A percentile compares a stretch with the other conserved stretches of the same genome.
Conservation (phyloP, 2,888 invertebrate species). For the Hoplodrina blanda region DNA sequence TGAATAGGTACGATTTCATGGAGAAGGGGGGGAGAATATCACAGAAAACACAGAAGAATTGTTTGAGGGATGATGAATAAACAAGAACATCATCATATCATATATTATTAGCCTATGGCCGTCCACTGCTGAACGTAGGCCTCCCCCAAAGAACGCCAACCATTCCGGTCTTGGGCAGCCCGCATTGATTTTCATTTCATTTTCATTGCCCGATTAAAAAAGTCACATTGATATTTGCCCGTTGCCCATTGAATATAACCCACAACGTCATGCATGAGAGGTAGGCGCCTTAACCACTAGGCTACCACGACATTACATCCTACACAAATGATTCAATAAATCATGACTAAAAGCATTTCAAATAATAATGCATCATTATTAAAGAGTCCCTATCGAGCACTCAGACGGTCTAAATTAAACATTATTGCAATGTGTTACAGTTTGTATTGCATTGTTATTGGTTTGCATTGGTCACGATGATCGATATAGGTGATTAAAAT, state of each 20-base stretch:
- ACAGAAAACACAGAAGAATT: neutral
- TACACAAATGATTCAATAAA: constrained; percentile 44
- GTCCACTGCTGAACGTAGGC: no score
- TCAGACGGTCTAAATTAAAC: constrained; percentile 53
- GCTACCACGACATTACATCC: neutral
- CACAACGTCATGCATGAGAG: no score
- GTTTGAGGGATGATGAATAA: no score
- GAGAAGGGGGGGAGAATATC: neutral
- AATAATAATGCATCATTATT: constrained; percentile 56
- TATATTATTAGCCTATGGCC: no score
- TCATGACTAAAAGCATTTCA: constrained; percentile 48
- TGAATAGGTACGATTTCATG: no score
- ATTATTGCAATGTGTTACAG: constrained; percentile 39
- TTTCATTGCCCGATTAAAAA: no score
- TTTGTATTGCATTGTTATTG: constrained; percentile 44
- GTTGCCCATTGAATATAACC: no score
- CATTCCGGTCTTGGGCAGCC: no score
- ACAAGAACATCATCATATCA: no score
- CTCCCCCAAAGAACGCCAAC: no score
- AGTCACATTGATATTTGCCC: no score
- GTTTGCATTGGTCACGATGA: constrained; percentile 49
- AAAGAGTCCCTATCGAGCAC: constrained; percentile 38
- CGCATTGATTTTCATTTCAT: no score
- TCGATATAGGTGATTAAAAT: constrained; percentile 50
- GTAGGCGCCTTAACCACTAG: neutral